A percentile compares a stretch with the other conserved stretches of the same genome.
Conservation (phyloP, 2,797 vertebrate genomes). For the Catostomus latipinnis region DNA sequence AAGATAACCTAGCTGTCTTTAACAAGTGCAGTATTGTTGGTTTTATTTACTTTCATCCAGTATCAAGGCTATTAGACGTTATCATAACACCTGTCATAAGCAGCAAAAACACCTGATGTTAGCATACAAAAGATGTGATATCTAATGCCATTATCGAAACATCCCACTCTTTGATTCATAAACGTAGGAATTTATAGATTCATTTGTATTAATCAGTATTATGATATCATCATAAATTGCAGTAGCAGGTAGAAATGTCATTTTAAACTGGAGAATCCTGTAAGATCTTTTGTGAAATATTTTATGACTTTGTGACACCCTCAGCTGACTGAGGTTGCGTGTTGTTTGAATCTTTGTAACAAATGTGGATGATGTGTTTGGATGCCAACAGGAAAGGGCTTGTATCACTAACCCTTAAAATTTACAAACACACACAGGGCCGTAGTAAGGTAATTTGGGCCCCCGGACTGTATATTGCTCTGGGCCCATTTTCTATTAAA, state of each 20-base stretch:
- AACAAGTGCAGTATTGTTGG: slow-evolving; percentile 43
- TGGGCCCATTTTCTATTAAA: too few relatives aligned
- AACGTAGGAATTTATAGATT: slow-evolving; percentile 14
- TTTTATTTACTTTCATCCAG: slow-evolving; percentile 43
- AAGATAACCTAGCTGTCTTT: slow-evolving; percentile 48
- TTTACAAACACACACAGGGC: not conserved
- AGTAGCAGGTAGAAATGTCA: slow-evolving; percentile 36
- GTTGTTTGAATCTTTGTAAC: slow-evolving; percentile 26
- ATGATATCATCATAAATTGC: slow-evolving; percentile 27
- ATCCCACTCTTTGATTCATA: slow-evolving; percentile 23
- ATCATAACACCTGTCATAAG: slow-evolving; percentile 2
- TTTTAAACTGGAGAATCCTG: slow-evolving; percentile 35
- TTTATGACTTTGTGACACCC: slow-evolving; percentile 16
- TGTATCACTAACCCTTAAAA: slow-evolving; percentile 8
- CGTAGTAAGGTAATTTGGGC: too few relatives aligned
- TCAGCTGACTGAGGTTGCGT: slow-evolving; percentile 4
- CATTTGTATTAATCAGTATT: slow-evolving; percentile 23
- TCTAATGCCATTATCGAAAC: slow-evolving; percentile 20
- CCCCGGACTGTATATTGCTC: too few relatives aligned
- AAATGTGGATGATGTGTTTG: slow-evolving; percentile 6
- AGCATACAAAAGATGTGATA: slow-evolving; percentile 4
- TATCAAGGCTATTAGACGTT: slow-evolving; percentile 26
- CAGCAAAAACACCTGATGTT: slow-evolving; percentile 14
- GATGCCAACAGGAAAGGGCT: slow-evolving; percentile 21
- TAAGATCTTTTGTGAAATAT: slow-evolving; percentile 14